Evolutionary conservation across 2,888 invertebrate genomes (phyloP), one percentile per base, ranked within the genome.

Genomic region (Ferdinandea cuprea): DNA sequence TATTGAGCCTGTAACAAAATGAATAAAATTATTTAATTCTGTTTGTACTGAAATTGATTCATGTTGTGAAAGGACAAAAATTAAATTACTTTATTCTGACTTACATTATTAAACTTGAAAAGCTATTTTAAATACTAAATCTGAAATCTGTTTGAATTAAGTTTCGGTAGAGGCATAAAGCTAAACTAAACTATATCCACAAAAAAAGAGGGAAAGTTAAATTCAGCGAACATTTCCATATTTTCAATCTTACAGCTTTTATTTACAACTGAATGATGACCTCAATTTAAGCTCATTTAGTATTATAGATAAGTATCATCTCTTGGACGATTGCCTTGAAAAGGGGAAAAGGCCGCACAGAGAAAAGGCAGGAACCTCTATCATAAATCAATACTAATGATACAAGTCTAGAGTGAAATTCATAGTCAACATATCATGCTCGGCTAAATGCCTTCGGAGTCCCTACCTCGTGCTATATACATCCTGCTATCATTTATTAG

Each of bases 301-400:
- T 21, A 56, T 21, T 40, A 21, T 19, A 40, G 13, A 58, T 58
- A 13, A 9, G 15, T 37, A 50, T 32, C 35, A 59, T 52, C 30
- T 50, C 32, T 30, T 25, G 3, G 8, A 15, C 21, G 32, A 19
- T 7, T 40, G 28, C 35, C 40, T 15, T 9, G 5, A 40, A 37
- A 56, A 37, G 21, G 11, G 6, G 13, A 19, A 50, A 7, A 28
- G n/a, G n/a, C 40, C 5, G n/a, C 11, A n/a, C n/a, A n/a, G n/a
- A n/a, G n/a, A n/a, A n/a, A n/a, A n/a, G n/a, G n/a, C 17, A 56
- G 40, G 19, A 59, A 61, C 21, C 50, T 66, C 88, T 88, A 89
- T 88, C 89, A 89, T 90, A 89, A 89, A 89, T 89, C 89, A 89
- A 89, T 88, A 88, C 89, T 89, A 89, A 89, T 89, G 89, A 89